These are phyloP conservation scores for Chloropsis cyanopogon DNA, from an alignment of 2,113 vertebrate species.

Conservation along the genomic window DNA sequence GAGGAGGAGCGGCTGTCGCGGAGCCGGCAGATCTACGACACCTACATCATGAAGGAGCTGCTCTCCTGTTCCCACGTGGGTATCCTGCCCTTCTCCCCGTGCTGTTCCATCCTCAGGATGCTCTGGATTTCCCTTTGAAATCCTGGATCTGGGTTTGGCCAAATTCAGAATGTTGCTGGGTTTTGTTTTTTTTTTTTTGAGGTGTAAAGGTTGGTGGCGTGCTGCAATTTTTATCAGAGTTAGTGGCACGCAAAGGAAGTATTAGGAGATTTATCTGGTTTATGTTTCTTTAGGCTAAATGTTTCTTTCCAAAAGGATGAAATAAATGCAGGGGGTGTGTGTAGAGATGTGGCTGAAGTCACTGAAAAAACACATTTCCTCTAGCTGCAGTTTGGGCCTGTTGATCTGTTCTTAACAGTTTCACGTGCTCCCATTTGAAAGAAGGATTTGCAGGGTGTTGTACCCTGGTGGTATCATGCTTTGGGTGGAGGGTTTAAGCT, in stretches of 20 bases:
- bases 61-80: constrained; percentile 94
- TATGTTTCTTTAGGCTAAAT: neutral
- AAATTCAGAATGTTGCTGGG: neutral
- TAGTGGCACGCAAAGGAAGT: rapidly evolving
- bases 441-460: neutral
- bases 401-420: neutral
- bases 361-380: rapidly evolving
- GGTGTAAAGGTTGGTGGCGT: no score
- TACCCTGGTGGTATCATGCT: neutral
- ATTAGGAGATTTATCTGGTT: neutral
- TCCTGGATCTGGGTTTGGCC: neutral
- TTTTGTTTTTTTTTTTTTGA: no score
- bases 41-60: constrained; percentile 97
- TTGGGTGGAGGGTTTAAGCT: neutral
- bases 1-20: constrained; percentile 87
- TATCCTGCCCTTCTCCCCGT: neutral
- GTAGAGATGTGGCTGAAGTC: neutral
- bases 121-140: neutral
- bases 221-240: neutral
- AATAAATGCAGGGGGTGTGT: neutral
- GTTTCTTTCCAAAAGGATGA: neutral
- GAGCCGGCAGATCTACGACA: constrained; percentile 93
- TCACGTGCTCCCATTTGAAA: neutral
- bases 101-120: neutral
- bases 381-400: neutral